These are phyloP conservation scores for Meta bourneti DNA, from an alignment of 2,888 invertebrate species.

Conservation along the genomic window DNA sequence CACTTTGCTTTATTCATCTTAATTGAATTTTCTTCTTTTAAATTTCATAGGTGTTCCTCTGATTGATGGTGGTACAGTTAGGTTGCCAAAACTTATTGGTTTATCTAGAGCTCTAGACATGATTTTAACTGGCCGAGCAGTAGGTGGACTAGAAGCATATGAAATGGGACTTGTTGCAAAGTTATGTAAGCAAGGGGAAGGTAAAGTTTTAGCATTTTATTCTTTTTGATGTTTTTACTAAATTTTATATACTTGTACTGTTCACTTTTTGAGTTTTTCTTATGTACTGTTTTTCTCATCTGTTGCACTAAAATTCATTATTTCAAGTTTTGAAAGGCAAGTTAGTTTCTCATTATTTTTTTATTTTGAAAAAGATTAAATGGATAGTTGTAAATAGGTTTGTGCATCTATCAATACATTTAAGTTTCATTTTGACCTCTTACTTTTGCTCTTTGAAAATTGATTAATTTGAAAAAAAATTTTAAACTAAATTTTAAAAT, in stretches of 20 bases:
- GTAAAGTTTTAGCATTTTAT: slow-evolving; percentile 18
- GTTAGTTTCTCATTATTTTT: neutral
- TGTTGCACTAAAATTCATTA: neutral
- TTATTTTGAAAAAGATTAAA: neutral
- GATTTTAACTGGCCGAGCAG: slow-evolving; percentile 91
- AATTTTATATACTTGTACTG: neutral
- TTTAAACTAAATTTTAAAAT: no score
- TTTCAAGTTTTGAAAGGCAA: neutral
- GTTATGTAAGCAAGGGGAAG: slow-evolving; percentile 62
- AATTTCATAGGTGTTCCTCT: slow-evolving; percentile 87
- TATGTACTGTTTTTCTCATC: neutral
- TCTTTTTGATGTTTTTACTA: neutral
- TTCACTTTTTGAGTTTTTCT: neutral
- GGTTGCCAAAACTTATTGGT: slow-evolving; percentile 92
- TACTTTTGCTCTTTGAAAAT: no score
- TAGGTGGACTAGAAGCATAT: slow-evolving; percentile 89
- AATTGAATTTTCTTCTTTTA: neutral
- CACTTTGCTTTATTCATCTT: neutral
- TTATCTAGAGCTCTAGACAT: slow-evolving; percentile 92
- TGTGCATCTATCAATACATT: no score
- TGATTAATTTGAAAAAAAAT: no score
- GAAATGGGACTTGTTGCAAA: slow-evolving; percentile 87
- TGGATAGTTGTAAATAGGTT: neutral
- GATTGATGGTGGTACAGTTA: slow-evolving; percentile 89
- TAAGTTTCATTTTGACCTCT: no score